These are phyloP conservation scores for Diaphora mendica DNA, from an alignment of 2,888 invertebrate genomes.

Conservation along the genomic window DNA sequence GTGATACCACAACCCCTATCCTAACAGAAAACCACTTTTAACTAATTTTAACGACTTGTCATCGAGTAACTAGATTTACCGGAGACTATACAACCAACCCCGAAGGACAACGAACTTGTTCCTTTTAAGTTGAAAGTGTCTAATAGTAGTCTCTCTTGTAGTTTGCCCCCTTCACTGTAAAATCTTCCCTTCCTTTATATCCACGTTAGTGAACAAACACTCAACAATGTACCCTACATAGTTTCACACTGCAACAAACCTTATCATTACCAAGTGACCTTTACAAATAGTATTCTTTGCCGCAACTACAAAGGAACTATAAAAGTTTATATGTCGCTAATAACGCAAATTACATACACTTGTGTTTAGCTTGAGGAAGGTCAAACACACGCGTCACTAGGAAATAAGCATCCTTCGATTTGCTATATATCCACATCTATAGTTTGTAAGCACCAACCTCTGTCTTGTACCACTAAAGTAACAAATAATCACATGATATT, in stretches of 20 bases:
- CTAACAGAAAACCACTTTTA: no score
- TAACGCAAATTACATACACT: background rate
- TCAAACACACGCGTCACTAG: background rate
- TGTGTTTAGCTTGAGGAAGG: background rate
- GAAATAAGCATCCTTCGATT: background rate
- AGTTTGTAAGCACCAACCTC: background rate
- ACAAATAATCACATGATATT: background rate
- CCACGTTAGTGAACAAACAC: background rate
- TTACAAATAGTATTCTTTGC: background rate
- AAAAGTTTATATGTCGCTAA: background rate
- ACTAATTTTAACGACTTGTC: no score
- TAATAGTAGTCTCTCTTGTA: no score
- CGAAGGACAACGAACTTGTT: no score
- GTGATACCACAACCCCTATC: no score
- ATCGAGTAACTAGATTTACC: no score
- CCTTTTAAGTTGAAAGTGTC: no score
- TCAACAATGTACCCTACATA: background rate
- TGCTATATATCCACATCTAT: background rate
- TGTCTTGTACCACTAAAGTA: background rate
- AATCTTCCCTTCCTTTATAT: background rate
- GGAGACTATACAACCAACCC: no score
- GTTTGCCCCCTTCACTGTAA: no score
- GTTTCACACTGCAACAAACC: slow-evolving; percentile 7
- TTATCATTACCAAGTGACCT: slow-evolving; percentile 9
- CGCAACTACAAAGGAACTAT: background rate